These are phyloP conservation scores for Hydrophis major DNA, from an alignment of 2,797 vertebrate species.

Conservation along the genomic window DNA sequence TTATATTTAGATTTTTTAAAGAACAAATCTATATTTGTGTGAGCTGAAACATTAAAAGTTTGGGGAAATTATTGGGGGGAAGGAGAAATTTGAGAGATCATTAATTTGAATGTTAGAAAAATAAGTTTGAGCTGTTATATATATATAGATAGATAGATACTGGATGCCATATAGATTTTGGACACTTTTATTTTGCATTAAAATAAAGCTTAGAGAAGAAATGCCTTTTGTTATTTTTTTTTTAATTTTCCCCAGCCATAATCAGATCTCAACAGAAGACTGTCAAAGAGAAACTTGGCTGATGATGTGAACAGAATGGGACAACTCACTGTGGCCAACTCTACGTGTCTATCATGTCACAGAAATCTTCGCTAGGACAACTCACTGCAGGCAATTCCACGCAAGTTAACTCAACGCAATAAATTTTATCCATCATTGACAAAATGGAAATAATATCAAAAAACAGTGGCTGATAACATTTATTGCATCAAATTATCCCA, in stretches of 20 bases:
- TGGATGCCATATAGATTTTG: slow-evolving; percentile 68
- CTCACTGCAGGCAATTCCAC: not conserved
- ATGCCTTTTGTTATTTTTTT: slow-evolving; percentile 20
- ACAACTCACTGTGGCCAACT: not conserved
- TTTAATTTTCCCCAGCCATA: not conserved
- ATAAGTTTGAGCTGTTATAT: slow-evolving; percentile 68
- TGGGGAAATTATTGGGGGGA: slow-evolving; percentile 58
- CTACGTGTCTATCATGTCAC: not conserved
- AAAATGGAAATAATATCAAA: not conserved
- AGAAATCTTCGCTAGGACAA: not conserved
- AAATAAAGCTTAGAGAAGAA: slow-evolving; percentile 75
- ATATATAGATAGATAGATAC: slow-evolving; percentile 71
- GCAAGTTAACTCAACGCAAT: not conserved
- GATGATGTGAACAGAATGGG: not conserved
- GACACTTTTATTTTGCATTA: slow-evolving; percentile 75
- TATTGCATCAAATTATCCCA: not conserved
- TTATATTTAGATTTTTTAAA: slow-evolving; percentile 48
- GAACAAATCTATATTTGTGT: slow-evolving; percentile 54
- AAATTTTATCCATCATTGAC: not conserved
- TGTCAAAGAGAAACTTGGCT: not conserved
- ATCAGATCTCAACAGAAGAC: not conserved
- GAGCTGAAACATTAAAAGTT: slow-evolving; percentile 56
- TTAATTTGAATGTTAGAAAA: slow-evolving; percentile 62
- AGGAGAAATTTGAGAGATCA: slow-evolving; percentile 49
- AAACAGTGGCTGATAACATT: not conserved